These are phyloP conservation scores for Cromileptes altivelis DNA, from an alignment of 2,113 vertebrate genomes.

Conservation along the genomic window DNA sequence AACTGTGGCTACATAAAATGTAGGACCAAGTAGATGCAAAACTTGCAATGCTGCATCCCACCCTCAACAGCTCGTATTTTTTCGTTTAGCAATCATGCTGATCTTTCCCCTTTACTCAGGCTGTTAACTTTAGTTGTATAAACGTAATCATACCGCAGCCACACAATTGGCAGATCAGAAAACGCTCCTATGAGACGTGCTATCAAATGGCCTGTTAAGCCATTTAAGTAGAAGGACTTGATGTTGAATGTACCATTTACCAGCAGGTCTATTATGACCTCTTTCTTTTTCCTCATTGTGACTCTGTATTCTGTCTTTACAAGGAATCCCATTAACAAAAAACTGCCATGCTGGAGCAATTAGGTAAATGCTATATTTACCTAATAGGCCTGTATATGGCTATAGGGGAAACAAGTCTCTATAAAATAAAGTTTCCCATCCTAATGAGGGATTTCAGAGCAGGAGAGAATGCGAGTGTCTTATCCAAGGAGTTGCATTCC, in stretches of 20 bases:
- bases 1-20: too few species aligned
- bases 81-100: neutral
- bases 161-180: neutral
- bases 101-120: neutral
- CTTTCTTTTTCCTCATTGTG: slow-evolving; percentile 29
- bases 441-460: slow-evolving; percentile 64
- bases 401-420: slow-evolving; percentile 70
- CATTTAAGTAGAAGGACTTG: neutral
- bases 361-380: slow-evolving; percentile 72
- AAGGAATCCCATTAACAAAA: slow-evolving; percentile 64
- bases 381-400: slow-evolving; percentile 62
- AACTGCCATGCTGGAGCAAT: slow-evolving; percentile 69
- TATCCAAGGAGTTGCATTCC: slow-evolving; percentile 50
- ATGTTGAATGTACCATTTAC: neutral
- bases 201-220: neutral
- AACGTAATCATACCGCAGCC: neutral
- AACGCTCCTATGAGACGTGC: neutral
- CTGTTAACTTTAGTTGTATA: slow-evolving; percentile 1
- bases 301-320: slow-evolving; percentile 58
- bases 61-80: neutral
- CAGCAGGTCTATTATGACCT: slow-evolving; percentile 9
- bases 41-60: neutral
- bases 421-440: slow-evolving; percentile 74
- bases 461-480: slow-evolving; percentile 51
- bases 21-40: neutral